A percentile compares a stretch with the other conserved stretches of the same genome.
Conservation (phyloP, 92 coral and sea anemone genomes). For the Paragorgia papillata region DNA sequence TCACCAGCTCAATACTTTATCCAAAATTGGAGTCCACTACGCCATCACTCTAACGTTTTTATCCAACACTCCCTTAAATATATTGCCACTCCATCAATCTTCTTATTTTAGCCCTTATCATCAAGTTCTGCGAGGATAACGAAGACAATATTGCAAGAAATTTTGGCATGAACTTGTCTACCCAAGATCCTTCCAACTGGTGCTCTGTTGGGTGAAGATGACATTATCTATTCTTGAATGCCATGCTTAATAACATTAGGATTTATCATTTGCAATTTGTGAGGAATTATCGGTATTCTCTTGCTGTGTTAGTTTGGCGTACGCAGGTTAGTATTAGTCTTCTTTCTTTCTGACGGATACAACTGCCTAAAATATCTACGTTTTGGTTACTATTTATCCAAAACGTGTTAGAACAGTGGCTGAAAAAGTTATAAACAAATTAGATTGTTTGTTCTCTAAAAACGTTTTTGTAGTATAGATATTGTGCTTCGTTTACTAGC, state of each 20-base stretch:
- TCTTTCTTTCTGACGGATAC: too few relatives aligned
- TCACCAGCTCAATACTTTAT: too few relatives aligned
- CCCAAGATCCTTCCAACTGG: neutral
- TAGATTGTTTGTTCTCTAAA: too few relatives aligned
- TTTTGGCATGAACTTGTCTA: conserved; percentile 7
- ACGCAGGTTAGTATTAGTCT: conserved; percentile 14
- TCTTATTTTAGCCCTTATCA: conserved; percentile 1
- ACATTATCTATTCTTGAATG: conserved; percentile 17
- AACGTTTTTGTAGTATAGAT: too few relatives aligned
- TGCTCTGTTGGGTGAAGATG: conserved; percentile 24
- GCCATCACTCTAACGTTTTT: too few relatives aligned
- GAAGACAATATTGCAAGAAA: conserved; percentile 19
- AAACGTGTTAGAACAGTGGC: too few relatives aligned
- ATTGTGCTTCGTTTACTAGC: too few relatives aligned
- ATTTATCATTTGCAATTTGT: conserved; percentile 12
- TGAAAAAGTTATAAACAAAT: too few relatives aligned
- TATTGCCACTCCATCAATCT: neutral
- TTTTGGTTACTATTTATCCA: too few relatives aligned
- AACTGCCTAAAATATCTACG: too few relatives aligned
- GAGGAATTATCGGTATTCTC: conserved; percentile 18
- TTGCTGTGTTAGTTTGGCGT: conserved; percentile 35
- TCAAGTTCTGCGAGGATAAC: conserved; percentile 15
- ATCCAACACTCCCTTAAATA: too few relatives aligned
- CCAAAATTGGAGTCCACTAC: too few relatives aligned
- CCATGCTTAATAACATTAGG: conserved; percentile 23